Evolutionary conservation across 1,140 invertebrate genomes (phyloP).

Genomic region (Drosophila micromelanica): DNA sequence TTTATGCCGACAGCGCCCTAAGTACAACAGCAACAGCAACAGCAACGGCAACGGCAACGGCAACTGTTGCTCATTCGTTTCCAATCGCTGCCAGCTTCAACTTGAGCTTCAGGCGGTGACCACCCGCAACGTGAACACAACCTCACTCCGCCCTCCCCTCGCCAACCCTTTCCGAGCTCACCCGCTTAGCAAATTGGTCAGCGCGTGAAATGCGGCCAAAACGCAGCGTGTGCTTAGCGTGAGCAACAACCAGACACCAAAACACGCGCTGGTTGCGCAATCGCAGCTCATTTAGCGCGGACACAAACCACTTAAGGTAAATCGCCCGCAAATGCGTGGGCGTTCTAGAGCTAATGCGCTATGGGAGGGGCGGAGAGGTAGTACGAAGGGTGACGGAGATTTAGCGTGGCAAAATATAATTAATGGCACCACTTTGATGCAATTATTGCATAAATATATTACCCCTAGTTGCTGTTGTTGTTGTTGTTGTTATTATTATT

Average conservation of each 20-base stretch:
- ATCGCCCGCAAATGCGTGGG: conserved; percentile 20
- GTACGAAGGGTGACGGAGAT: neutral
- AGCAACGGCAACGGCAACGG: conserved; percentile 10
- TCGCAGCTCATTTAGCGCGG: conserved; percentile 29
- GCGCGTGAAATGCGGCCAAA: conserved; percentile 44
- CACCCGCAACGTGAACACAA: conserved; percentile 30
- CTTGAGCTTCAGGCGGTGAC: conserved; percentile 16
- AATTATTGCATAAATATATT: conserved; percentile 82
- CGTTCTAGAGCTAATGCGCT: neutral
- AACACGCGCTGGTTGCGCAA: conserved; percentile 47
- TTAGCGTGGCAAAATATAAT: conserved; percentile 67
- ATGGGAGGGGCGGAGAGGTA: conserved; percentile 6
- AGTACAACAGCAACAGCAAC: conserved; percentile 17
- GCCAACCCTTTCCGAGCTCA: neutral
- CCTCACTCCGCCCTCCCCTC: neutral
- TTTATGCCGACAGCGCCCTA: neutral
- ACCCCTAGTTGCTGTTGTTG: too few species aligned
- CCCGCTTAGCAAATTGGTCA: conserved; percentile 26
- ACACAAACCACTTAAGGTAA: conserved; percentile 55
- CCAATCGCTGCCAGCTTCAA: neutral
- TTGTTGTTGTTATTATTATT: conserved; percentile 20
- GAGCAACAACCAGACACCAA: conserved; percentile 12
- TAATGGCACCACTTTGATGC: conserved; percentile 77
- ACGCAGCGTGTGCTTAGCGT: conserved; percentile 41
- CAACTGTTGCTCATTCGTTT: neutral